Base-by-base conservation (phyloP, 2,888 invertebrate genomes). In the Andrena flavipes region DNA sequence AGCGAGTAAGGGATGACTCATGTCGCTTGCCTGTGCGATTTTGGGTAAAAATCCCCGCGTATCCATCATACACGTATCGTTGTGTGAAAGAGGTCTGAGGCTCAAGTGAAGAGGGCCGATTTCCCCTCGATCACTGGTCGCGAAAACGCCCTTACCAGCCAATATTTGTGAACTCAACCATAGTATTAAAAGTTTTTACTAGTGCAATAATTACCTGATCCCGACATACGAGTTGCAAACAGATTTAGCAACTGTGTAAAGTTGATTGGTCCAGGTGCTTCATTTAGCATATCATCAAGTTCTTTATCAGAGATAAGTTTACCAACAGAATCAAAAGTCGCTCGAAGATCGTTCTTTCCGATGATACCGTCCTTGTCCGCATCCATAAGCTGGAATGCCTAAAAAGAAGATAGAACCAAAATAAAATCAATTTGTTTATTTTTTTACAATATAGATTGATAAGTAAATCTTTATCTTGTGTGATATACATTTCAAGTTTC, bases 311-410 rank as follows among this genome's bases (percentile, higher is more conserved):
- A 96, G 93, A 97, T 97, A 91, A 98, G 96, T 94, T 97, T 97
- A 94, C 98, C 98, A 91, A 98, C 97, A 91, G 97, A 97, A 95
- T 99, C 98, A 95, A 98, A 98, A 94, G 97, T 97, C 93, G 97
- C 97, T 94, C 98, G 96, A 94, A 98, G 96, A 95, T 98, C 98
- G 95, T 96, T 97, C 96, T 98, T 98, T 94, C 97, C 95, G 95
- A 97, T 96, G 95, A 98, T 96, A 91, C 98, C 98, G 94, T 98
- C 98, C 95, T 98, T 98, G 96, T 98, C 98, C 95, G 97, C 97
- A 96, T 98, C 98, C 97, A 98, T 98, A 92, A 98, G 96, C 95
- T 97, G 97, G 97, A 98, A 98, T 93, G 97, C 98, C 97, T 98
- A 94, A 6, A 29, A 63, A 78, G 54, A 10, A 5, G 13, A n/a